phyloP scores from a whole-genome alignment of 2,888 invertebrate species.

The Dione juno region DNA sequence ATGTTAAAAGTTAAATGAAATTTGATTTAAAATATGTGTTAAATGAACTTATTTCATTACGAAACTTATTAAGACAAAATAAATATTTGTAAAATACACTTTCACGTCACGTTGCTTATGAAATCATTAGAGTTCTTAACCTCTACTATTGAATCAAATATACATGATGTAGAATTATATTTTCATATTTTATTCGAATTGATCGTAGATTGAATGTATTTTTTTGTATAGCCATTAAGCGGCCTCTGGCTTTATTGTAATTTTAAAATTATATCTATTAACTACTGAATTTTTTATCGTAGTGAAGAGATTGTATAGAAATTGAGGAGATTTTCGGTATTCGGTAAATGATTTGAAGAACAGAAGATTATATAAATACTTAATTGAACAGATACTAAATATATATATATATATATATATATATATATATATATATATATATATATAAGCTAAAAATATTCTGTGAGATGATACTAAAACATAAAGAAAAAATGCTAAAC shows the following conservation, averaged over 20 bases:
- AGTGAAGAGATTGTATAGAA: background rate
- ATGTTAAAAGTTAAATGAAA: too few relatives aligned
- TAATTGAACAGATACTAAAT: background rate
- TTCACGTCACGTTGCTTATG: background rate
- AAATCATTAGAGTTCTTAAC: background rate
- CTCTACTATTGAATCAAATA: conserved; percentile 9
- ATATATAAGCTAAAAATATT: too few relatives aligned
- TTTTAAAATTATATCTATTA: background rate
- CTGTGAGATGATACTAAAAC: too few relatives aligned
- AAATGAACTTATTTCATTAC: too few relatives aligned
- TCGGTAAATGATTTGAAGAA: background rate
- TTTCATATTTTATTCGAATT: too few relatives aligned
- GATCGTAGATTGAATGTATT: background rate
- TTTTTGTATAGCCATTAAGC: background rate
- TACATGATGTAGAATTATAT: background rate
- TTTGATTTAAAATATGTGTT: too few relatives aligned
- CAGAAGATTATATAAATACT: background rate
- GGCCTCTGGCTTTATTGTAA: conserved; percentile 2
- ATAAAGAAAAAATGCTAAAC: too few relatives aligned
- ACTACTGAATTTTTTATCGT: background rate
- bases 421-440: too few relatives aligned
- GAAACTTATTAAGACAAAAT: too few relatives aligned
- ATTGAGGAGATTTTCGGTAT: background rate
- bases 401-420: too few relatives aligned
- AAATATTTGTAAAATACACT: background rate